Evolutionary conservation across 2,888 invertebrate species (phyloP).

Genomic region (Heteromurus nitidus): DNA sequence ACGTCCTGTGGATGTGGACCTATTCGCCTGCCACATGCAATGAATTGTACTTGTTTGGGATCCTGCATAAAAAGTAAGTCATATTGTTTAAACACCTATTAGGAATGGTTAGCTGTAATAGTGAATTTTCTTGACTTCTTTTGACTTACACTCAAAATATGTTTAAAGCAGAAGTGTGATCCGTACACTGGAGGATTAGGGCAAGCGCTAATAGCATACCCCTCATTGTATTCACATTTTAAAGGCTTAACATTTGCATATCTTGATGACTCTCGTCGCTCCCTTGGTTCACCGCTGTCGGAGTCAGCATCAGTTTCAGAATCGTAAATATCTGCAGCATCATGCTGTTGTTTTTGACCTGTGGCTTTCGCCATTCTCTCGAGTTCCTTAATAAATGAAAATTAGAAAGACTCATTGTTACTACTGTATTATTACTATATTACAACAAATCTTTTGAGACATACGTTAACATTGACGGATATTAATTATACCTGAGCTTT

Average conservation of each 20-base stretch:
- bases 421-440: too few species aligned
- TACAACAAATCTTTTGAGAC: too few species aligned
- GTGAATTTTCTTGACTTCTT: too few species aligned
- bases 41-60: slow-evolving; percentile 38
- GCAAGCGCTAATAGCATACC: slow-evolving; percentile 43
- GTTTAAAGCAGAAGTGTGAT: slow-evolving; percentile 42
- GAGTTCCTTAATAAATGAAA: slow-evolving; percentile 30
- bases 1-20: slow-evolving; percentile 48
- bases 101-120: too few species aligned
- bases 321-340: slow-evolving; percentile 25
- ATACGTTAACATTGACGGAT: too few species aligned
- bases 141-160: slow-evolving; percentile 53
- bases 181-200: slow-evolving; percentile 34
- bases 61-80: slow-evolving; percentile 13
- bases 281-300: slow-evolving; percentile 38
- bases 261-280: slow-evolving; percentile 8
- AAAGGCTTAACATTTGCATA: slow-evolving; percentile 12
- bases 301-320: slow-evolving; percentile 41
- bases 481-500: slow-evolving; percentile 41
- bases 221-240: slow-evolving; percentile 50
- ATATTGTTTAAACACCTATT: too few species aligned
- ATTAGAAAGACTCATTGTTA: too few species aligned
- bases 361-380: slow-evolving; percentile 40
- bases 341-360: slow-evolving; percentile 39
- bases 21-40: slow-evolving; percentile 32